Conservation (phyloP, 2,113 vertebrate species). For the Sebastes schlegelii region DNA sequence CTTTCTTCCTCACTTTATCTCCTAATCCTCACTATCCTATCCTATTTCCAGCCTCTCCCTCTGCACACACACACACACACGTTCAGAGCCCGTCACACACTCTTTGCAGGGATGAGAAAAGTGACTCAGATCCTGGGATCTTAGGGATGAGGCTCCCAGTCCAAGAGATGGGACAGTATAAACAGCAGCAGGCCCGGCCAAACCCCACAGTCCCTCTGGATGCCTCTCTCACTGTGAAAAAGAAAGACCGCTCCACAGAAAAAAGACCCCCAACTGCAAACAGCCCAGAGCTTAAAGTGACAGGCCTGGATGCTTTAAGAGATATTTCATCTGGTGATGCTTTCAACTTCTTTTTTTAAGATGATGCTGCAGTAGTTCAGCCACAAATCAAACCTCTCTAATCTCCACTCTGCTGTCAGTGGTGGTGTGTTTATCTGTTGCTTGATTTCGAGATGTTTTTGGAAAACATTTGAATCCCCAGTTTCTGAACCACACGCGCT, state of each 20-base stretch:
- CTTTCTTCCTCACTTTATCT: conserved; percentile 1
- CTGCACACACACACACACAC: too few species aligned
- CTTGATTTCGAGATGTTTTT: conserved; percentile 13
- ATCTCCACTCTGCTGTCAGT: conserved; percentile 18
- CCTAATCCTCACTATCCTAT: neutral
- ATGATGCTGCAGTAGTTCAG: conserved; percentile 1
- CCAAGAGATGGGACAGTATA: conserved; percentile 18
- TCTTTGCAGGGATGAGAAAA: conserved; percentile 41
- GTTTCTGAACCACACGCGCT: neutral
- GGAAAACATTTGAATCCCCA: neutral
- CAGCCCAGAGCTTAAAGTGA: conserved; percentile 36
- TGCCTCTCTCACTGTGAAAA: conserved; percentile 23
- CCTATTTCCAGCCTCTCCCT: neutral
- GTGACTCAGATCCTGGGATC: conserved; percentile 34
- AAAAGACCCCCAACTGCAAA: conserved; percentile 5
- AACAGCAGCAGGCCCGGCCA: neutral
- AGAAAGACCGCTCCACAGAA: neutral
- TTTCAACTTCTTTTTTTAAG: conserved; percentile 35
- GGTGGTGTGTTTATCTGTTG: neutral
- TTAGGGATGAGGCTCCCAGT: conserved; percentile 33
- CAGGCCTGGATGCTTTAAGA: conserved; percentile 26
- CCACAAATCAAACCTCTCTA: conserved; percentile 17
- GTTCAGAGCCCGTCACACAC: neutral
- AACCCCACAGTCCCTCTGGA: conserved; percentile 28
- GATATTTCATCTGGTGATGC: conserved; percentile 35